phyloP scores from a whole-genome alignment of 2,797 vertebrate species.

The Zalophus californianus region DNA sequence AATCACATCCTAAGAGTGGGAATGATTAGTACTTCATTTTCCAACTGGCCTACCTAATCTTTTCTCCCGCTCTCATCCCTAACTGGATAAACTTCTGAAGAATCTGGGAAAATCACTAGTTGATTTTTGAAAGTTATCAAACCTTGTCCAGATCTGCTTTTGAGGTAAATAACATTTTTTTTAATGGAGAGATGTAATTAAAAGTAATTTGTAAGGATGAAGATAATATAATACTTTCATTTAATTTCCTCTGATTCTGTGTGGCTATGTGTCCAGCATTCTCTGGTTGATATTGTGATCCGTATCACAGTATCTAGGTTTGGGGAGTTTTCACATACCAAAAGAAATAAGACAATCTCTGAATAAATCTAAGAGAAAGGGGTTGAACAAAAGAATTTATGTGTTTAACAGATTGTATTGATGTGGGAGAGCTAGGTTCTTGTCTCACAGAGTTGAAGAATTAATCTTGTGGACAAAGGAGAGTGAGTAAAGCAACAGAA shows the following conservation, averaged over 20 bases:
- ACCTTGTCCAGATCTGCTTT: neutral
- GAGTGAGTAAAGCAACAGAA: neutral
- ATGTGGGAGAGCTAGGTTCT: neutral
- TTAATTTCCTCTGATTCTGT: constrained; percentile 24
- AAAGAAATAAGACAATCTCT: constrained; percentile 46
- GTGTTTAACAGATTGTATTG: neutral
- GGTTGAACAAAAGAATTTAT: neutral
- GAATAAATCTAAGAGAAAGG: constrained; percentile 55
- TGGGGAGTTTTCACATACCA: constrained; percentile 42
- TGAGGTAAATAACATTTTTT: constrained; percentile 30
- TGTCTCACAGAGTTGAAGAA: neutral
- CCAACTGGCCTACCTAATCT: neutral
- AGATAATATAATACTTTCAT: neutral
- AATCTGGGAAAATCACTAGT: neutral
- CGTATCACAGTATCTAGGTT: constrained; percentile 48
- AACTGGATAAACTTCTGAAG: constrained; percentile 21
- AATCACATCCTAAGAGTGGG: constrained; percentile 45
- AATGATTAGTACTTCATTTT: constrained; percentile 68
- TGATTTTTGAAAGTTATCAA: constrained; percentile 64
- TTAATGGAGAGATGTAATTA: neutral
- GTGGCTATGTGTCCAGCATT: neutral
- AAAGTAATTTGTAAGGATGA: constrained; percentile 52
- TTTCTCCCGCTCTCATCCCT: neutral
- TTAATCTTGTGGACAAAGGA: neutral
- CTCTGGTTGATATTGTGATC: constrained; percentile 19